A percentile compares a stretch with the other conserved stretches of the same genome.
phyloP scores from a whole-genome alignment of 2,113 vertebrate species.

The Nannobrachium achirus region DNA sequence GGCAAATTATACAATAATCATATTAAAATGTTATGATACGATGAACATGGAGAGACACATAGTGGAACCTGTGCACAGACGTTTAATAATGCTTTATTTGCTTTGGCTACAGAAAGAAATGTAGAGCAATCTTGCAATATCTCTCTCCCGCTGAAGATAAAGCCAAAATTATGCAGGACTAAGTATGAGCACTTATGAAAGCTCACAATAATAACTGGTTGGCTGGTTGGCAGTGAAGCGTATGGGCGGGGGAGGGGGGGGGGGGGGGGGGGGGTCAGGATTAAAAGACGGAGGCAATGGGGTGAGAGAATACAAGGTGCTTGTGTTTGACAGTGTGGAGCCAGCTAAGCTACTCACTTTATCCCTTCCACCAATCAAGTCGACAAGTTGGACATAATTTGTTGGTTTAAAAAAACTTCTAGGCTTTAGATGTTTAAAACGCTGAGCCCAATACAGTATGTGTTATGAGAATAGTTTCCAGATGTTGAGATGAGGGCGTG shows the following conservation, averaged over 20 bases:
- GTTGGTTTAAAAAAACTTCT: constrained; percentile 17
- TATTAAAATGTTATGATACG: background rate
- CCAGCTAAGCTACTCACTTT: background rate
- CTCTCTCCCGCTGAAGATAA: constrained; percentile 8
- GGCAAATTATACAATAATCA: background rate
- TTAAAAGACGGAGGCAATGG: constrained; percentile 13
- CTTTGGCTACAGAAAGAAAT: background rate
- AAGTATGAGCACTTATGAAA: constrained; percentile 30
- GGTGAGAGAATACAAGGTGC: constrained; percentile 1
- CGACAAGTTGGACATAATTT: constrained; percentile 18
- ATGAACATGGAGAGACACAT: background rate
- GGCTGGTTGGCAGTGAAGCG: background rate
- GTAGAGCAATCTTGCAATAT: constrained; percentile 15
- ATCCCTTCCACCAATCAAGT: background rate
- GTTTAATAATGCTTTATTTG: background rate
- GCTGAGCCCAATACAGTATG: too few species aligned
- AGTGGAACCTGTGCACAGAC: background rate
- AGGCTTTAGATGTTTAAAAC: constrained; percentile 2
- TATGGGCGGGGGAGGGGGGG: background rate
- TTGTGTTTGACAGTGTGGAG: constrained; percentile 23
- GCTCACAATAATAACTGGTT: constrained; percentile 46
- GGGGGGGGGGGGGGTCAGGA: constrained; percentile 13
- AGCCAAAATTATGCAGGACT: constrained; percentile 27
- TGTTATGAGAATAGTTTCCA: constrained; percentile 8
- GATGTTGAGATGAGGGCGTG: constrained; percentile 4